phyloP scores from a whole-genome alignment of 1,140 invertebrate species.

The Agrypnia vestita region DNA sequence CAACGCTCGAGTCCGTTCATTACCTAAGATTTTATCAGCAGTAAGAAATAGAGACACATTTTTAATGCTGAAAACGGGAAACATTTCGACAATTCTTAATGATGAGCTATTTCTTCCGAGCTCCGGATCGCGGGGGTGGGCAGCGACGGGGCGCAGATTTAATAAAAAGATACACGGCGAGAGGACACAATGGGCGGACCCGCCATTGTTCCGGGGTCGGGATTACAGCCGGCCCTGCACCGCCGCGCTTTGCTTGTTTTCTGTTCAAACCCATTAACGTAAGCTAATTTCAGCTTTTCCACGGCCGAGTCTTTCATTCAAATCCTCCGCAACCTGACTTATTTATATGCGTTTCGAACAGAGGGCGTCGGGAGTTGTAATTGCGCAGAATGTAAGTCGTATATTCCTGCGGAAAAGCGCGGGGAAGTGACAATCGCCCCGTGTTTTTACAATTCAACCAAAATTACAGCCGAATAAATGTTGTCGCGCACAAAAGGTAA shows the following conservation, averaged over 20 bases:
- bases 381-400: too few species aligned
- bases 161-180: slow-evolving; percentile 50
- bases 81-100: slow-evolving; percentile 13
- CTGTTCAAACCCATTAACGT: too few species aligned
- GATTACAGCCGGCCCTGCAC: background rate
- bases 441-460: slow-evolving; percentile 1
- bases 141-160: slow-evolving; percentile 51
- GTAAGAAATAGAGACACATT: background rate
- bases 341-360: too few species aligned
- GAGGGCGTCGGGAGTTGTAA: too few species aligned
- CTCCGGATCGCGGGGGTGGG: background rate
- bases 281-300: too few species aligned
- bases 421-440: slow-evolving; percentile 4
- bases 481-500: slow-evolving; percentile 33
- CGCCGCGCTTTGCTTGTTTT: background rate
- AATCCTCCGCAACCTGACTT: too few species aligned
- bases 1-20: background rate
- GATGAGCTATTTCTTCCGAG: slow-evolving; percentile 3
- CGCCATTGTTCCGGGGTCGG: slow-evolving; percentile 28
- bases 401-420: background rate
- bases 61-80: slow-evolving; percentile 1
- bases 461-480: slow-evolving; percentile 24
- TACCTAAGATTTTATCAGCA: background rate
- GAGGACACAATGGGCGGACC: slow-evolving; percentile 43
- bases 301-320: too few species aligned